Evolutionary conservation across 2,113 vertebrate genomes (phyloP).

Genomic region (Heterotilapia buettikoferi): DNA sequence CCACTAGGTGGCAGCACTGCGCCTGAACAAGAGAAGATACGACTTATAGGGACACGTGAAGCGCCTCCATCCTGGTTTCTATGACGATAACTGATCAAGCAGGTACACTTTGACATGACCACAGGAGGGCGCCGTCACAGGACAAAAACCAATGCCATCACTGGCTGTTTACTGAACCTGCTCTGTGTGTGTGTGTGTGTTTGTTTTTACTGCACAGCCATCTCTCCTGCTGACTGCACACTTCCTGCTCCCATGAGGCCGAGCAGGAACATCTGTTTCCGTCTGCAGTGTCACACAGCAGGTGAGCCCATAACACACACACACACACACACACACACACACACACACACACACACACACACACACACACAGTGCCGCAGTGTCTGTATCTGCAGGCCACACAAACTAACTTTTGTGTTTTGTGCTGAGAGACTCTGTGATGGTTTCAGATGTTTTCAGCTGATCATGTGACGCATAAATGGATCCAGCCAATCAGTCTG

Average conservation of each 20-base stretch:
- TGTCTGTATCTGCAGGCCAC: neutral
- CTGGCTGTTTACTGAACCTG: neutral
- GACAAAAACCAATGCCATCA: neutral
- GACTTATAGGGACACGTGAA: neutral
- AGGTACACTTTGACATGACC: neutral
- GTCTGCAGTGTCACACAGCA: neutral
- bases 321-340: rapidly evolving
- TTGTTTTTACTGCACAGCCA: neutral
- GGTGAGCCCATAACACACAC: neutral
- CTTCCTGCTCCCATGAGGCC: neutral
- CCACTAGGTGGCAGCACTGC: neutral
- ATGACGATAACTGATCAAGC: no score
- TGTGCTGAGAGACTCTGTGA: neutral
- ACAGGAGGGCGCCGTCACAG: neutral
- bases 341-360: rapidly evolving
- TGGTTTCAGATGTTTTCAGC: neutral
- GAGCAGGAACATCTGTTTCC: constrained; percentile 12
- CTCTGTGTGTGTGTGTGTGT: neutral
- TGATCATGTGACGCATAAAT: neutral
- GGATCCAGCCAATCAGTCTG: neutral
- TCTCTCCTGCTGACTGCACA: constrained; percentile 1
- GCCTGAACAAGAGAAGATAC: neutral
- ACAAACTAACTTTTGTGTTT: neutral
- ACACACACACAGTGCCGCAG: rapidly evolving
- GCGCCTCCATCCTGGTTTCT: neutral